Conservation (phyloP, 2,113 vertebrate genomes). For the Euleptes europaea region DNA sequence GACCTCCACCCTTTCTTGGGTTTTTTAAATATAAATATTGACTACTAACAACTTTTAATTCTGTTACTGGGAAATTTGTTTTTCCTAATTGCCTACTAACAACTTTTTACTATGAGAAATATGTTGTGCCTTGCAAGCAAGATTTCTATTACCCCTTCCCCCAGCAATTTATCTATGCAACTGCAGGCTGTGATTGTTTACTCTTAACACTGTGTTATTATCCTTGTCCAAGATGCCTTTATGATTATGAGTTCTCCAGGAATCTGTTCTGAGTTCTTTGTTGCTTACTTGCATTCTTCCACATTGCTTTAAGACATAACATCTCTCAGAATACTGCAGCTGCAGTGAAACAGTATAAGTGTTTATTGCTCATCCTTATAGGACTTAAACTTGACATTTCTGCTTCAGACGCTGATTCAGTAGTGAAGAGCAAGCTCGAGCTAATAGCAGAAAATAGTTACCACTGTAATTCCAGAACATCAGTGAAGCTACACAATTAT, state of each 20-base stretch:
- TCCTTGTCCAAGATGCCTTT: constrained; percentile 63
- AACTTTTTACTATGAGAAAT: constrained; percentile 32
- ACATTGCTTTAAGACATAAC: constrained; percentile 55
- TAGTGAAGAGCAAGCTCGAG: constrained; percentile 33
- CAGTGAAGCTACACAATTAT: constrained; percentile 35
- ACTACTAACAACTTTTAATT: constrained; percentile 38
- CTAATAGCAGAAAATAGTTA: constrained; percentile 2
- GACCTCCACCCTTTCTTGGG: not conserved
- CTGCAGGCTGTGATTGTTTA: constrained; percentile 57
- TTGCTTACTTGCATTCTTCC: constrained; percentile 41
- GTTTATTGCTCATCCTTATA: constrained; percentile 52
- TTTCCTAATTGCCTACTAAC: constrained; percentile 51
- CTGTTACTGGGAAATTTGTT: constrained; percentile 39
- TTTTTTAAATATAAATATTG: not conserved
- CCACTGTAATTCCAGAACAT: constrained; percentile 27
- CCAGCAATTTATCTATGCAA: constrained; percentile 52
- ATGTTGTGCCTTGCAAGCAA: not conserved
- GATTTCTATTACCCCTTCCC: constrained; percentile 44
- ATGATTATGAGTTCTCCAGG: constrained; percentile 61
- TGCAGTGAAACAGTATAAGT: constrained; percentile 33
- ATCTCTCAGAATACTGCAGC: constrained; percentile 32
- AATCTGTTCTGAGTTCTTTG: constrained; percentile 56
- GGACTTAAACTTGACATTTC: constrained; percentile 59
- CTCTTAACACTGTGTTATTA: constrained; percentile 66
- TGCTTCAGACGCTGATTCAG: constrained; percentile 42